Conservation (phyloP, 1,140 invertebrate genomes). For the Camponotus pennsylvanicus region DNA sequence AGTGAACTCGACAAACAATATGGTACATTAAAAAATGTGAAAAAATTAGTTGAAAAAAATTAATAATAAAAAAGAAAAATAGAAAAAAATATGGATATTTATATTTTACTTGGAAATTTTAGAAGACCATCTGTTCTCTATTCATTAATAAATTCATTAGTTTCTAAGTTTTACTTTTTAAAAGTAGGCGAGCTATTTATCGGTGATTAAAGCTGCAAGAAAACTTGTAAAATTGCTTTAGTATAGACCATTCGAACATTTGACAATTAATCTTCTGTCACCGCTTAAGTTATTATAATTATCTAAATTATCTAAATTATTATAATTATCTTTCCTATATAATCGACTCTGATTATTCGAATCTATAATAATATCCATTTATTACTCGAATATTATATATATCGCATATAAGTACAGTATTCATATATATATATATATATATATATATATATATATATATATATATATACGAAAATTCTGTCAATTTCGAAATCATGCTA, state of each 20-base stretch:
- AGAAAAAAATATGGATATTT: not conserved
- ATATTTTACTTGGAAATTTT: not conserved
- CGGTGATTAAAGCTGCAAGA: constrained; percentile 29
- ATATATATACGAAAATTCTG: not conserved
- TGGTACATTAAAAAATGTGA: not conserved
- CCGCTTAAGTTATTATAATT: not conserved
- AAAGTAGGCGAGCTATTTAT: constrained; percentile 19
- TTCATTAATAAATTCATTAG: not conserved
- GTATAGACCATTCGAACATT: not conserved
- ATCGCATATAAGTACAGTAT: no score
- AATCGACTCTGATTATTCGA: constrained; percentile 31
- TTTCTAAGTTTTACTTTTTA: not conserved
- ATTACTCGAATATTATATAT: constrained; percentile 35
- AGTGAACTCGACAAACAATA: not conserved
- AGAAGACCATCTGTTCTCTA: not conserved
- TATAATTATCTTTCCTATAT: constrained; percentile 15
- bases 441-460: not conserved
- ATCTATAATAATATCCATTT: constrained; percentile 37
- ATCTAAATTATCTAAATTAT: no score
- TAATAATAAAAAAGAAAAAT: not conserved
- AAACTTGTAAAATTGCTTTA: not conserved
- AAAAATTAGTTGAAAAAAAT: not conserved
- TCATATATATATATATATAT: no score
- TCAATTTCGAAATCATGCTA: not conserved
- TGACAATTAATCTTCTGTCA: constrained; percentile 28